Evolutionary conservation across 2,797 vertebrate species (phyloP), one percentile per base, ranked within the genome.

Genomic region (Clamator glandarius): DNA sequence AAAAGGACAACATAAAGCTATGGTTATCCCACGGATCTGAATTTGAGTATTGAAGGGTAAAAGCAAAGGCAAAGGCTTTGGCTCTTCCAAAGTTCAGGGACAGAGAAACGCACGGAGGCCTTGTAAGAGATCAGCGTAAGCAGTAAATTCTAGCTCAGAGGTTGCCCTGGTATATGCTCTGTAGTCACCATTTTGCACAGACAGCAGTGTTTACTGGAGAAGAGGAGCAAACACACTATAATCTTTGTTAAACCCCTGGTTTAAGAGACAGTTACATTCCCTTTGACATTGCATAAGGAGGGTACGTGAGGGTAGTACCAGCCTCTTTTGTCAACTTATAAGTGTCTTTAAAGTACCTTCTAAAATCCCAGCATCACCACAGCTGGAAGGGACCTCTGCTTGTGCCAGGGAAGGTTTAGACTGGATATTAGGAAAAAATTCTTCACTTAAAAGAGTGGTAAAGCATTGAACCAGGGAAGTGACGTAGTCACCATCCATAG

Each of bases 221-320:
- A 39, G 46, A 69, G 39, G 21, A 5, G 6, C 17, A 63, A 66
- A 35, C 15, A 35, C 15, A 5, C 2, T 6, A 12, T 16, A 20
- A 64, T 48, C 19, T 28, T 39, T 36, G 9, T 46, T 46, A 28
- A 70, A 83, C 25, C 17, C 11, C n/a, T 46, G 1, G 41, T 82
- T 24, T 13, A 36, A 19, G 67, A n/a, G 21, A 3, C 26, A 11
- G 24, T n/a, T 31, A 1, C 4, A 0, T 11, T 44, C 41, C 17
- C 15, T 61, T 44, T 31, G 33, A 6, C 15, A 0, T 44, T 24
- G 39, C 39, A 12, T 39, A 16, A 44, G 42, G 58, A 14, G 7
- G 4, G 11, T 16, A 5, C 2, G 28, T 15, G 29, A 23, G 23
- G 21, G 12, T 17, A 35, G 41, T 3, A 23, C 31, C 62, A 44